Evolutionary conservation across 2,888 invertebrate species (phyloP), one percentile per base, ranked within the genome.

Genomic region (Empis stercorea): DNA sequence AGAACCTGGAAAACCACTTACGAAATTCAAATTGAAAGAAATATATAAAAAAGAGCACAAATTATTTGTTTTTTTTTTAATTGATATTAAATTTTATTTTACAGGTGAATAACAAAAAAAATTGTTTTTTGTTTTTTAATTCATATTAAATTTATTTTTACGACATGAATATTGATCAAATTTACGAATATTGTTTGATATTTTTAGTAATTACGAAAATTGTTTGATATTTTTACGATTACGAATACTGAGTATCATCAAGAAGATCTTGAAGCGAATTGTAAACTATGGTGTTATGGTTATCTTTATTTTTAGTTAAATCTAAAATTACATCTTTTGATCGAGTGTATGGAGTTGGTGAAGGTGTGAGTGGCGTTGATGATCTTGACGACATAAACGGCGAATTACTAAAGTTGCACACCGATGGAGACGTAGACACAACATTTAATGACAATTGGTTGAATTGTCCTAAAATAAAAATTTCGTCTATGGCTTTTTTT

Each of bases 21-120:
- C 97, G 0, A 95, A 95, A 72, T 94, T 96, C 69, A 82, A 93
- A 60, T 87, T 99, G 57, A 99, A 99, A 72, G 88, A 91, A 64
- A 76, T 97, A 16, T 97, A 96, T 66, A 89, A 94, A 7, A 95
- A 96, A 66, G 99, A 99, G 62, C 99, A 99, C 68, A 99, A 99
- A 69, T 99, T 97, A 0, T 97, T 99, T 0, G 95, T 99, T 1
- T 95, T 97, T 0, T 95, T 96, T 0, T 78, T 99, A 40, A 86
- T 93, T 0, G 20, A 20, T 20, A 20, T 20, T 20, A 20, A 20
- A 20, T 20, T 20, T 20, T 20, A 20, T 20, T 20, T 20, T 20
- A 20, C 20, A 20, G 20, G 20, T 20, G 20, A 20, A n/a, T n/a
- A n/a, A n/a, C n/a, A n/a, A n/a, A n/a, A n/a, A n/a, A n/a, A 20